Percentiles rank a stretch among this genome's conserved stretches.
Evolutionary conservation across 2,113 vertebrate genomes (phyloP).

Genomic region (Sylvilagus bachmani): DNA sequence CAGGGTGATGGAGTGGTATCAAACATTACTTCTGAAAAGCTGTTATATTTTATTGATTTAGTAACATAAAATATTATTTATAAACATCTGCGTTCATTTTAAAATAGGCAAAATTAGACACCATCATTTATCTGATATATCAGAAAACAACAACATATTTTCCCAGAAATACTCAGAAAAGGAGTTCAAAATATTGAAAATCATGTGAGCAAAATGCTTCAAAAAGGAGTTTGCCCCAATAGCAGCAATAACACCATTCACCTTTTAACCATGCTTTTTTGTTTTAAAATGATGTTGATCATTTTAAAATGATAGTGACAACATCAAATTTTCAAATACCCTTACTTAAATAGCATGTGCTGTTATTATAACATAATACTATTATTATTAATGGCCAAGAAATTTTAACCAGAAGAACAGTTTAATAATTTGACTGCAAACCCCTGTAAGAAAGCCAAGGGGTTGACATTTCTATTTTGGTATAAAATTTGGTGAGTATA

Average conservation of each 20-base stretch:
- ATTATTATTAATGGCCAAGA: not conserved
- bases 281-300: not conserved
- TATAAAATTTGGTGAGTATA: not conserved
- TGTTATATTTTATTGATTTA: not conserved
- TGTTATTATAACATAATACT: not conserved
- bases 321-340: not conserved
- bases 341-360: not conserved
- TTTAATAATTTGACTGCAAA: not conserved
- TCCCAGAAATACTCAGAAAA: not conserved
- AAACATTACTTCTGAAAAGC: not conserved
- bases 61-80: not conserved
- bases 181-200: not conserved
- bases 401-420: not conserved
- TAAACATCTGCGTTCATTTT: not conserved
- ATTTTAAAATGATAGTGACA: not conserved
- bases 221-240: not conserved
- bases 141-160: not conserved
- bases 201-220: not conserved
- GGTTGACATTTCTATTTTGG: not conserved
- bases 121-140: not conserved
- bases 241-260: not conserved
- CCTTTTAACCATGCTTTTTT: not conserved
- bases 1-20: not conserved
- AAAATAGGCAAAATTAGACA: not conserved
- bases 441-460: not conserved